A percentile compares a stretch with the other conserved stretches of the same genome.
Evolutionary conservation across 2,797 vertebrate genomes (phyloP).

Genomic region (Okamejei kenojei): DNA sequence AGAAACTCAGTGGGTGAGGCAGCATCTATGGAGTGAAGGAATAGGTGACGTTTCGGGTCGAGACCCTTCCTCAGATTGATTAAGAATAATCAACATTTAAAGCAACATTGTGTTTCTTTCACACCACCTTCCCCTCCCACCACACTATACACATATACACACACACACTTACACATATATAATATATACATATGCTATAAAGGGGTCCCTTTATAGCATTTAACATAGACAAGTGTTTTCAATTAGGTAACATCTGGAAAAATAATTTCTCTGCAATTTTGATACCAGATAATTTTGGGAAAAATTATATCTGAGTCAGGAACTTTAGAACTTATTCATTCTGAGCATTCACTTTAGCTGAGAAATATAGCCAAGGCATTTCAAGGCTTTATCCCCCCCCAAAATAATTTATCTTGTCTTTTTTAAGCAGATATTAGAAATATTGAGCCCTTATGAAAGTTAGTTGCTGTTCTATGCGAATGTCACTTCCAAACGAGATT

Average conservation of each 20-base stretch:
- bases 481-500: neutral
- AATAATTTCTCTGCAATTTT: slow-evolving; percentile 28
- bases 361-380: neutral
- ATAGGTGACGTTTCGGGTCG: no score
- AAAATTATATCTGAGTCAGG: slow-evolving; percentile 18
- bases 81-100: neutral
- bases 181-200: no score
- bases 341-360: neutral
- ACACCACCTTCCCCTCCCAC: no score
- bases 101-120: neutral
- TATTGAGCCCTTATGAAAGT: neutral
- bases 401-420: neutral
- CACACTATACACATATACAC: neutral
- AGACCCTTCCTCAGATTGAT: no score
- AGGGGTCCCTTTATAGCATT: neutral
- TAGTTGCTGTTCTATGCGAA: neutral
- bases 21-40: no score
- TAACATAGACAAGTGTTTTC: slow-evolving; percentile 10
- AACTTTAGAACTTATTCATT: slow-evolving; percentile 16
- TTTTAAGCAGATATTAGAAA: neutral
- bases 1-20: no score
- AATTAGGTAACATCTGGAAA: slow-evolving; percentile 29
- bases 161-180: no score
- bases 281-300: neutral
- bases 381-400: neutral